Base-by-base conservation (phyloP, 2,888 invertebrate genomes). In the Andrena haemorrhoa region DNA sequence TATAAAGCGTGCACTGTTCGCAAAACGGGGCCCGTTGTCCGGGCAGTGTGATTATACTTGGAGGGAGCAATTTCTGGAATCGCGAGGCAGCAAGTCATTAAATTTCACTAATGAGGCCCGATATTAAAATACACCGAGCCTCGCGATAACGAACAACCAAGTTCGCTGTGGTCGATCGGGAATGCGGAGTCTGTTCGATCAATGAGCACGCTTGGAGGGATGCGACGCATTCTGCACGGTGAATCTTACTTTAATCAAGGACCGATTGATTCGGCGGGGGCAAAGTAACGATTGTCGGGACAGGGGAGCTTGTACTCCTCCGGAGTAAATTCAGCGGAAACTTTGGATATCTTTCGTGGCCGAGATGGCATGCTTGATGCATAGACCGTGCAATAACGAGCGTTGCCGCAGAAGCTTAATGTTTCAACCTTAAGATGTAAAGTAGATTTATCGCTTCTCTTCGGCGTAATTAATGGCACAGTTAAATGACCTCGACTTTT, bases 41-140 rank as follows among this genome's bases (percentile, higher is more conserved):
- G 16, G 16, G 4, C 1, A 41, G 20, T 58, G 79, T 29, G 65
- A 79, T 79, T 78, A 70, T 71, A 79, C 41, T 70, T 70, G 49
- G 51, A 56, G 33, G 31, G 68, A 69, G 79, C n/a, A 58, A 78
- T 78, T 70, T 78, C 70, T 63, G 70, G 56, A 63, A 58, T 10
- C 69, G 69, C 41, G 56, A 41, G 7, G 31, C 75, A 23, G 73
- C 49, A 64, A 77, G 79, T 79, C 79, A 35, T 79, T 79, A 64
- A 70, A 58, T 60, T 35, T 64, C 70, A 41, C 69, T 79, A 78
- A 79, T 31, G 78, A 79, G 58, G 26, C 31, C 10, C 49, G 56
- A 78, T 64, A 70, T 77, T 51, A 65, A 70, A 77, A 77, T 51
- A 51, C 35, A 31, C 49, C 12, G 56, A 79, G 47, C 20, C 20